phyloP scores from a whole-genome alignment of 2,888 invertebrate species.

The Habrosyne pyritoides region DNA sequence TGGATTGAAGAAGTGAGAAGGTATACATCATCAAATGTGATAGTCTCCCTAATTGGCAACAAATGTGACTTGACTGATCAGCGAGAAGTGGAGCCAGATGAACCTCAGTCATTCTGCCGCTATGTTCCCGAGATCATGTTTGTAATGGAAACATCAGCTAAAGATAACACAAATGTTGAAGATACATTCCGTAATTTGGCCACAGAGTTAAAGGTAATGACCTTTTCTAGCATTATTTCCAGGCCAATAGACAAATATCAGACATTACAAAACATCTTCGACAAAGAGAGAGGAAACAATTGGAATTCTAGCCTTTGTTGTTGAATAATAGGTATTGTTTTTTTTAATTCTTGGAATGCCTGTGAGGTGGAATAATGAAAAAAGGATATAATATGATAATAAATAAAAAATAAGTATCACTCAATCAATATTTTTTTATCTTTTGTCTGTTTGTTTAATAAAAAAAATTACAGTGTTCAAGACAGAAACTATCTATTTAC shows the following conservation, averaged over 20 bases:
- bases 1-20: slow-evolving; percentile 98
- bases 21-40: slow-evolving; percentile 96
- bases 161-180: slow-evolving; percentile 95
- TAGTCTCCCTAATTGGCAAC: slow-evolving; percentile 95
- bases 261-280: background rate
- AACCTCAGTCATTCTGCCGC: slow-evolving; percentile 93
- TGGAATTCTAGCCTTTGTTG: background rate
- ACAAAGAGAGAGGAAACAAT: slow-evolving; percentile 1
- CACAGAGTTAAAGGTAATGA: slow-evolving; percentile 90
- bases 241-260: background rate
- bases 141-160: slow-evolving; percentile 95
- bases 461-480: too few species aligned
- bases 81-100: slow-evolving; percentile 92
- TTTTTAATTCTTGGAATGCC: background rate
- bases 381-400: background rate
- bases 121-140: slow-evolving; percentile 94
- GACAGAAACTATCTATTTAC: background rate
- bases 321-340: background rate
- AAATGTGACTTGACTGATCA: slow-evolving; percentile 93
- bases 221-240: background rate
- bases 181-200: slow-evolving; percentile 94
- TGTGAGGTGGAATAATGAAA: background rate
- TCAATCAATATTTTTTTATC: too few species aligned
- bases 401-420: background rate
- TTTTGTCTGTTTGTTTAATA: too few species aligned